Base-by-base conservation (phyloP, 2,888 invertebrate species). In the Hyposoter didymator region DNA sequence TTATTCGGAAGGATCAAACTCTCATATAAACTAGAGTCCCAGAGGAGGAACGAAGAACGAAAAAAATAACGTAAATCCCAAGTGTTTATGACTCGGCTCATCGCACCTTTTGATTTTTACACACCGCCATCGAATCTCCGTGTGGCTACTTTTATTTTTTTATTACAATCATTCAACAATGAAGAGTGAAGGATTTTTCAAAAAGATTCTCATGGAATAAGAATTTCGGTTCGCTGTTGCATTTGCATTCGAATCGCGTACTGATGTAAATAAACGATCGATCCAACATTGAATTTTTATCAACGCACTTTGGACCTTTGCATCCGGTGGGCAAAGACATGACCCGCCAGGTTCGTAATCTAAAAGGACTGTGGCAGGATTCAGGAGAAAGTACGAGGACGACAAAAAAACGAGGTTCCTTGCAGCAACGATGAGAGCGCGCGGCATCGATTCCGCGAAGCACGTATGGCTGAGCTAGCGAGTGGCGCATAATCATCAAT, bases 101-200 rank as follows among this genome's bases (percentile, higher is more conserved):
- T 39, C 43, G 55, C 78, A 43, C 78, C 76, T 67, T 45, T 69
- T 69, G 69, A 78, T 67, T 78, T 59, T 78, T 69, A 78, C 28
- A 19, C 62, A 62, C 69, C 62, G 47, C 69, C 39, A 39, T 78
- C 52, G 55, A 78, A 43, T 39, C 39, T 35, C 35, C 4, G 35
- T 4, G 55, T 28, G 66, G 52, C 35, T 49, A 14, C 43, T 19
- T 78, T 17, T 52, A 39, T 66, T 35, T 59, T 59, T 66, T 66
- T 66, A 66, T 19, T 66, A 66, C 66, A 39, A 59, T 39, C 39
- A 39, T 66, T 35, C 8, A 7, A 39, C 10, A 4, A 35, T 8
- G 8, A 19, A 39, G 0, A 66, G 39, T 67, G 14, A 43, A 10
- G 32, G 22, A 10, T 35, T 35, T 35, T 64, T 35, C 35, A 32